Evolutionary conservation across 1,140 invertebrate genomes (phyloP).

Genomic region (Meloidogyne chitwoodi): DNA sequence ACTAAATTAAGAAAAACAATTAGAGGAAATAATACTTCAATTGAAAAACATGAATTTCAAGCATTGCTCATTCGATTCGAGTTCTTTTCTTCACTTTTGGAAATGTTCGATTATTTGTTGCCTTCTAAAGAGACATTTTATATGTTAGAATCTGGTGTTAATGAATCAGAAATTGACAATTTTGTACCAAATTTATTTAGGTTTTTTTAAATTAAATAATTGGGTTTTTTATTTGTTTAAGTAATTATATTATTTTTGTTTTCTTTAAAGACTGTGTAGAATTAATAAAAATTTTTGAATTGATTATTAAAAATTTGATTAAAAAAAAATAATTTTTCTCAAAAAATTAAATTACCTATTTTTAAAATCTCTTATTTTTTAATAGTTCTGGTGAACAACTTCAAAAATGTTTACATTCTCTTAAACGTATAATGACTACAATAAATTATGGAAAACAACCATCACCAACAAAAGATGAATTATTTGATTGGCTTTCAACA

Average conservation of each 20-base stretch:
- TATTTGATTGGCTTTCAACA: conserved; percentile 68
- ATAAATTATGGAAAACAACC: conserved; percentile 24
- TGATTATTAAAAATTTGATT: too few species aligned
- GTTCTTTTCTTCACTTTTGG: conserved; percentile 3
- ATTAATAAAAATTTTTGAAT: too few species aligned
- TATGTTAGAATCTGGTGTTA: neutral
- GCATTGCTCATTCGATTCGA: conserved; percentile 2
- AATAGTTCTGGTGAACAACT: neutral
- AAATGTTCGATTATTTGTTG: conserved; percentile 6
- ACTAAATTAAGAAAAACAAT: neutral
- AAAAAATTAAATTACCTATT: too few species aligned
- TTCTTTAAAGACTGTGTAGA: too few species aligned
- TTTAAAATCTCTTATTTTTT: too few species aligned
- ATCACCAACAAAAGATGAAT: conserved; percentile 36
- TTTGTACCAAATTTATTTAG: conserved; percentile 18
- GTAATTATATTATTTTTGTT: too few species aligned
- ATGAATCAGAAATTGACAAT: neutral
- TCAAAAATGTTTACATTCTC: conserved; percentile 13
- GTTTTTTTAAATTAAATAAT: neutral
- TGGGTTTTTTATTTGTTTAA: neutral
- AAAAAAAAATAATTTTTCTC: too few species aligned
- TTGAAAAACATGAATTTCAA: neutral
- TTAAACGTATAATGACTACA: conserved; percentile 8
- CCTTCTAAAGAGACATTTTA: neutral
- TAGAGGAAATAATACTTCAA: neutral